Percentiles rank a stretch among this genome's conserved stretches.
These are phyloP conservation scores for Cuniculus paca DNA, from an alignment of 2,797 vertebrate species.

Conservation along the genomic window DNA sequence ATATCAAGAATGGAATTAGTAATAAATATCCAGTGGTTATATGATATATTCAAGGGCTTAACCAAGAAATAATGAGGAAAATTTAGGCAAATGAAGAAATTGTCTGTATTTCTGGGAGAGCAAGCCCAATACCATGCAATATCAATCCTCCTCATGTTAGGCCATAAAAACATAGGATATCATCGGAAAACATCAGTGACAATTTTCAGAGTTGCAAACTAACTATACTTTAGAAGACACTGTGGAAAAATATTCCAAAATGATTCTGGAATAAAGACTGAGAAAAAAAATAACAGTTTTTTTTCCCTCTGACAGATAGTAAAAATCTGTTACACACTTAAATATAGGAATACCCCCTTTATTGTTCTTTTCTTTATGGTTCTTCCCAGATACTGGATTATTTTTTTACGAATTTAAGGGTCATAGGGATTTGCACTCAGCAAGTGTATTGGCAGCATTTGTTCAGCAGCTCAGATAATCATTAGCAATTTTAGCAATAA, in stretches of 20 bases:
- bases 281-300: too few relatives aligned
- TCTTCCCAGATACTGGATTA: neutral
- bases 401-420: neutral
- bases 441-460: neutral
- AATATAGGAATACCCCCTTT: neutral
- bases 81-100: slow-evolving; percentile 64
- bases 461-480: neutral
- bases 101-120: neutral
- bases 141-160: slow-evolving; percentile 4
- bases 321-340: neutral
- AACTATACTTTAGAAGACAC: slow-evolving; percentile 34
- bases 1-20: slow-evolving; percentile 58
- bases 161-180: slow-evolving; percentile 44
- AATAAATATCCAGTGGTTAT: slow-evolving; percentile 56
- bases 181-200: neutral
- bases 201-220: neutral
- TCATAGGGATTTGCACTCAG: neutral
- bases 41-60: slow-evolving; percentile 37
- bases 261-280: neutral
- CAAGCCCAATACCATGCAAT: neutral
- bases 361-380: neutral
- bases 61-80: slow-evolving; percentile 44
- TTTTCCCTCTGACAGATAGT: neutral
- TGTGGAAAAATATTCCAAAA: neutral
- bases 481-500: neutral